A percentile compares a stretch with the other conserved stretches of the same genome.
Evolutionary conservation across 2,888 invertebrate genomes (phyloP).

Genomic region (Lasioglossum morio): DNA sequence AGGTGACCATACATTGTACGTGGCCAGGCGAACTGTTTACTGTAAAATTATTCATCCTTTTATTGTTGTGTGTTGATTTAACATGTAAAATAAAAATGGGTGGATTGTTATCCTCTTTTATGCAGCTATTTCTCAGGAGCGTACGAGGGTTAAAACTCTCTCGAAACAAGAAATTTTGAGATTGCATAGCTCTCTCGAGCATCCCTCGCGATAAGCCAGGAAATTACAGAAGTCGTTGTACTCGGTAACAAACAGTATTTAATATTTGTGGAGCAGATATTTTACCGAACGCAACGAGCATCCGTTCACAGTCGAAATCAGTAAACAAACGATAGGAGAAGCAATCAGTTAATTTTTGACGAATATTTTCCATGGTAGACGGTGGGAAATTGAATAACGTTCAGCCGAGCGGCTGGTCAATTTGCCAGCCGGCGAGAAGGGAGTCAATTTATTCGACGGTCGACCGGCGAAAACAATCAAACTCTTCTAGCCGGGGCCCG

Average conservation of each 20-base stretch:
- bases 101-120: too few relatives aligned
- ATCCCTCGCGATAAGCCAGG: not conserved
- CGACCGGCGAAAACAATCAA: not conserved
- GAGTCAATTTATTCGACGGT: conserved; percentile 35
- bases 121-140: too few relatives aligned
- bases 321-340: not conserved
- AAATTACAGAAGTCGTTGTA: not conserved
- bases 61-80: too few relatives aligned
- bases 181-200: too few relatives aligned
- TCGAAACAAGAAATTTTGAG: too few relatives aligned
- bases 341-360: conserved; percentile 34
- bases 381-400: conserved; percentile 37
- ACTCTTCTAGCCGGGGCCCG: not conserved
- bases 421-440: conserved; percentile 30
- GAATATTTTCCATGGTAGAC: conserved; percentile 6
- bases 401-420: conserved; percentile 1
- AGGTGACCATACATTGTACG: not conserved
- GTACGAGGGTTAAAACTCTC: too few relatives aligned
- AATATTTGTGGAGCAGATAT: not conserved
- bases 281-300: not conserved
- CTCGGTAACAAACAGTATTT: not conserved
- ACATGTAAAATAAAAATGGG: too few relatives aligned
- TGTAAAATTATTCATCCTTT: too few relatives aligned
- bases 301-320: not conserved
- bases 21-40: not conserved